phyloP scores from a whole-genome alignment of 2,888 invertebrate species.

The Clivina fossor region DNA sequence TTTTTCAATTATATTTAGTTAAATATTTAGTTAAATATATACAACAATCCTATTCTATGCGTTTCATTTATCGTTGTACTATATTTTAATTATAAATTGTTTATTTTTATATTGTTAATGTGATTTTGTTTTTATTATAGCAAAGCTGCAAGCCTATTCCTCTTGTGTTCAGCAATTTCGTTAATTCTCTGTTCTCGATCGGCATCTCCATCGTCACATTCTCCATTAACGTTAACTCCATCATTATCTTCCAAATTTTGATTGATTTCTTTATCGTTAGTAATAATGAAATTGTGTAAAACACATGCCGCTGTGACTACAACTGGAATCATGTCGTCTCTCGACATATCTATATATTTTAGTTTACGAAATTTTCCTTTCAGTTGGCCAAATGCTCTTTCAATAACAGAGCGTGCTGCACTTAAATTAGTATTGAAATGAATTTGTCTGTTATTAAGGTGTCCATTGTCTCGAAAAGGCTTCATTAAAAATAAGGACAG shows the following conservation, averaged over 20 bases:
- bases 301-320: constrained; percentile 27
- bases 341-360: constrained; percentile 32
- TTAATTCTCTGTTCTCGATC: background rate
- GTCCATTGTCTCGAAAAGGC: constrained; percentile 33
- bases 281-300: constrained; percentile 27
- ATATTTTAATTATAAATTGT: no score
- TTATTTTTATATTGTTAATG: no score
- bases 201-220: background rate
- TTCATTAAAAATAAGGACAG: constrained; percentile 15
- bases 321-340: constrained; percentile 1
- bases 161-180: background rate
- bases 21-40: no score
- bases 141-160: no score
- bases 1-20: no score
- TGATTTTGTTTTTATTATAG: no score
- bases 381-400: constrained; percentile 27
- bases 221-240: background rate
- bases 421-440: constrained; percentile 18
- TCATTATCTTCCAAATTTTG: background rate
- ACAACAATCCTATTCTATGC: no score
- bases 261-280: background rate
- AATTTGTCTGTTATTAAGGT: constrained; percentile 25
- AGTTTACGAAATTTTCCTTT: constrained; percentile 36
- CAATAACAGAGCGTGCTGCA: constrained; percentile 18
- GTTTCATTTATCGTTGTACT: no score